Evolutionary conservation across 2,888 invertebrate genomes (phyloP).

Genomic region (Amiota mariae): DNA sequence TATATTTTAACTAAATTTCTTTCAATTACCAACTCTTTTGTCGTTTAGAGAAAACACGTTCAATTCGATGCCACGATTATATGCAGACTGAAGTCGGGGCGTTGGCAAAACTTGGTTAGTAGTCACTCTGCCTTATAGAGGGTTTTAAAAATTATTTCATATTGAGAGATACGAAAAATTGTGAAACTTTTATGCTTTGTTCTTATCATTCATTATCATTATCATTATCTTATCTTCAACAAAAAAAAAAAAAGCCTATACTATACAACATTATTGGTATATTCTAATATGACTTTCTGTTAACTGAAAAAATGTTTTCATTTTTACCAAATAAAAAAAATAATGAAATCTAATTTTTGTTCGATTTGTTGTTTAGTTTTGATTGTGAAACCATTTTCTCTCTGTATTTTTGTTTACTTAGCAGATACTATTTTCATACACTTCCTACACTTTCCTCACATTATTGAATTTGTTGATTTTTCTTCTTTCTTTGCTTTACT

Average conservation of each 20-base stretch:
- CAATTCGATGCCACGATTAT: slow-evolving; percentile 61
- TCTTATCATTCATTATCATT: slow-evolving; percentile 32
- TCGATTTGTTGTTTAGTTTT: slow-evolving; percentile 8
- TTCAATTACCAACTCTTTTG: slow-evolving; percentile 18
- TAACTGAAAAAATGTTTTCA: slow-evolving; percentile 16
- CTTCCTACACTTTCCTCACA: not conserved
- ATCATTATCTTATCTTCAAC: slow-evolving; percentile 15
- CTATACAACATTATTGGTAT: not conserved
- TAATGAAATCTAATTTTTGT: not conserved
- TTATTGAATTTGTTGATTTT: slow-evolving; percentile 32
- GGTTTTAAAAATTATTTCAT: slow-evolving; percentile 39
- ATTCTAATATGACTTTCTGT: not conserved
- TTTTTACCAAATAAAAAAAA: not conserved
- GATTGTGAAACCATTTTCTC: slow-evolving; percentile 34
- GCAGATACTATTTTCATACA: too few species aligned
- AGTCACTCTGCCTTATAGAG: slow-evolving; percentile 20
- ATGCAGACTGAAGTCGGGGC: slow-evolving; percentile 63
- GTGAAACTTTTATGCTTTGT: slow-evolving; percentile 54
- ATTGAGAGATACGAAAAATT: slow-evolving; percentile 49
- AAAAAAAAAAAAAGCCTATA: not conserved
- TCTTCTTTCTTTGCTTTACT: slow-evolving; percentile 9
- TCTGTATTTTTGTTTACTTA: not conserved
- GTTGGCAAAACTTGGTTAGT: slow-evolving; percentile 50
- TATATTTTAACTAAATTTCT: slow-evolving; percentile 31
- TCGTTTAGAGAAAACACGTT: slow-evolving; percentile 59